Evolutionary conservation across 2,797 vertebrate species (phyloP).

Genomic region (Luscinia luscinia): DNA sequence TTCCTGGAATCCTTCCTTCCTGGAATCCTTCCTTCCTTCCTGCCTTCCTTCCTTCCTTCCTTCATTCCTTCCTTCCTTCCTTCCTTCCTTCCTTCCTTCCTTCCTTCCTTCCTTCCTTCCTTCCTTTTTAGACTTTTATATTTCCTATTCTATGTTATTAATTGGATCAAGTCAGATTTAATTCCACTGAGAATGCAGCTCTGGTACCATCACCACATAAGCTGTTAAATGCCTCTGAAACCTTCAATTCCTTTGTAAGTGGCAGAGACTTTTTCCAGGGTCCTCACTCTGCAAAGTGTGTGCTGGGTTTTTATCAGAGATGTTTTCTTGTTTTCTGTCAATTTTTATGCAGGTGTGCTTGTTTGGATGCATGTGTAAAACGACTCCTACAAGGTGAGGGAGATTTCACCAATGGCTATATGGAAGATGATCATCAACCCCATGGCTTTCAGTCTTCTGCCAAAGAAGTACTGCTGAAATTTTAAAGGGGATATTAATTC

Average conservation of each 20-base stretch:
- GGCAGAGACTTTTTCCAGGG: neutral
- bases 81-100: no score
- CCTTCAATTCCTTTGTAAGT: neutral
- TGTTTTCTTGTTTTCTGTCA: neutral
- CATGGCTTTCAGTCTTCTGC: neutral
- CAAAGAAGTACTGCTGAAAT: neutral
- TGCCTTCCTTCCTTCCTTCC: no score
- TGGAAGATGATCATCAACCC: neutral
- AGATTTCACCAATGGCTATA: neutral
- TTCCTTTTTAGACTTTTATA: neutral
- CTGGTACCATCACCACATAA: neutral
- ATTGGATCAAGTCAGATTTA: constrained; percentile 36
- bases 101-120: no score
- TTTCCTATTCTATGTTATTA: neutral
- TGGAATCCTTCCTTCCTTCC: neutral
- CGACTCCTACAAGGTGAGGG: neutral
- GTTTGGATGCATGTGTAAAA: neutral
- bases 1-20: no score
- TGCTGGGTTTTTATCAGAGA: neutral
- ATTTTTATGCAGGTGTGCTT: neutral
- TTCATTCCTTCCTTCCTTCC: no score
- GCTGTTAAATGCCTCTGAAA: constrained; percentile 16
- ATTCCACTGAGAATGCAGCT: neutral
- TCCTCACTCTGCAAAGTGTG: neutral
- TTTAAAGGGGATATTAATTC: neutral